These are phyloP conservation scores for Heliocidaris tuberculata DNA, from an alignment of 35 echinoderm and acorn worm species.

Conservation along the genomic window DNA sequence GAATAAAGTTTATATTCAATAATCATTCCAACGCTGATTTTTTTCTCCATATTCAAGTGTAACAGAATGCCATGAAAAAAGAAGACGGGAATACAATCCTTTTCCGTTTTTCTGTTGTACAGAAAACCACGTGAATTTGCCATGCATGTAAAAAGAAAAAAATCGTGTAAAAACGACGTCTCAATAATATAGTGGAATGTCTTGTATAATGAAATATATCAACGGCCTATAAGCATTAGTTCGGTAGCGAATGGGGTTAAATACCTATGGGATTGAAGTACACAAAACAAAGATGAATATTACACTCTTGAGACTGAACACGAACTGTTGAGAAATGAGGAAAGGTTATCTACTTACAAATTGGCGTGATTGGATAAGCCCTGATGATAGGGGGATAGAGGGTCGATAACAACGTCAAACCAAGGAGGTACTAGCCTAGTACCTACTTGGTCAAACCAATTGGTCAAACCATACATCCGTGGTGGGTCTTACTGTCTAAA, in stretches of 20 bases:
- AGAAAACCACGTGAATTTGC: not conserved
- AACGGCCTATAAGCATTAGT: not conserved
- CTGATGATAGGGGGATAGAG: not conserved
- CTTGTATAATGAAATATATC: not conserved
- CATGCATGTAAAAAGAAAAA: not conserved
- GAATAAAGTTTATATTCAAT: too few species aligned
- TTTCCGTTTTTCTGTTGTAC: not conserved
- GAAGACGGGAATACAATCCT: not conserved
- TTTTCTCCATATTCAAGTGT: too few species aligned
- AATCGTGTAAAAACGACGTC: not conserved
- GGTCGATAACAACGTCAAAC: not conserved
- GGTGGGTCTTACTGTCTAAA: too few species aligned
- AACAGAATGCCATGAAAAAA: too few species aligned
- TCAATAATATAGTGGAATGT: not conserved
- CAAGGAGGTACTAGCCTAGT: too few species aligned
- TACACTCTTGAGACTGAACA: not conserved
- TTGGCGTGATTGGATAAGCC: not conserved
- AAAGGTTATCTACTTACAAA: not conserved
- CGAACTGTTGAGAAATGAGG: not conserved
- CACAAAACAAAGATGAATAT: conserved; percentile 5
- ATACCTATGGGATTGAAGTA: not conserved
- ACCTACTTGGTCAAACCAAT: too few species aligned
- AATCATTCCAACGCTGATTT: too few species aligned
- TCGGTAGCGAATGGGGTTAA: not conserved
- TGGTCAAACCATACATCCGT: too few species aligned